Base-by-base conservation (phyloP, 2,113 vertebrate genomes). In the Burhinus bistriatus region DNA sequence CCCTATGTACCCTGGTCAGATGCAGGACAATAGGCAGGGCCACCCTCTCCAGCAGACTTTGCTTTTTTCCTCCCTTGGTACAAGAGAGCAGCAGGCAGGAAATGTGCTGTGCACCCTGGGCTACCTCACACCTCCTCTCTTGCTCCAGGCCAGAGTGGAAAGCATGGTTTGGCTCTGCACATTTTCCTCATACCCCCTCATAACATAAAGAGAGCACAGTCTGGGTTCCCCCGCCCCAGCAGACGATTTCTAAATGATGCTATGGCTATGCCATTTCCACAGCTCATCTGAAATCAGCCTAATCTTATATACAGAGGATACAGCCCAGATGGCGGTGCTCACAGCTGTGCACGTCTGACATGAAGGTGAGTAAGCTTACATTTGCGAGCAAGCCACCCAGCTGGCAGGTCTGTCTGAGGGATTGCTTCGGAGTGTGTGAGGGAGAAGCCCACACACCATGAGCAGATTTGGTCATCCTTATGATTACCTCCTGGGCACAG, bases 401-500 rank as follows among this genome's bases (percentile, higher is more conserved):
- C 87, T 90, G 89, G 81, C 91, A 96, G 82, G 69, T 65, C 87
- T 73, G 87, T 15, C 91, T 68, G 66, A 58, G 66, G 49, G 17
- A 59, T 66, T 66, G 86, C 72, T 81, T 71, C 15, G 1, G 38
- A 76, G 89, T 26, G 26, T 17, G 3, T 2, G 12, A 79, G 77
- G 52, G 81, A 93, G 47, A 90, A 88, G 95, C 87, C 95, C 95
- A 96, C 95, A 96, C 90, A 97, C 87, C 29, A 1, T 3, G 91
- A 97, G 61, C 81, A 82, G 70, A 51, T 93, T 93, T 89, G 93
- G 87, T 95, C 95, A 95, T 91, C 62, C 89, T 84, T 83, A 25
- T 10, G 54, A 79, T 93, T 94, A n/a, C 87, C 95, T 85, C 78
- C 94, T 65, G n/a, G 81, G 66, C 66, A 77, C 57, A 89, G 51